Percentiles rank a stretch among this genome's conserved stretches.
phyloP scores from a whole-genome alignment of 2,888 invertebrate species.

The Caenorhabditis drosophilae region DNA sequence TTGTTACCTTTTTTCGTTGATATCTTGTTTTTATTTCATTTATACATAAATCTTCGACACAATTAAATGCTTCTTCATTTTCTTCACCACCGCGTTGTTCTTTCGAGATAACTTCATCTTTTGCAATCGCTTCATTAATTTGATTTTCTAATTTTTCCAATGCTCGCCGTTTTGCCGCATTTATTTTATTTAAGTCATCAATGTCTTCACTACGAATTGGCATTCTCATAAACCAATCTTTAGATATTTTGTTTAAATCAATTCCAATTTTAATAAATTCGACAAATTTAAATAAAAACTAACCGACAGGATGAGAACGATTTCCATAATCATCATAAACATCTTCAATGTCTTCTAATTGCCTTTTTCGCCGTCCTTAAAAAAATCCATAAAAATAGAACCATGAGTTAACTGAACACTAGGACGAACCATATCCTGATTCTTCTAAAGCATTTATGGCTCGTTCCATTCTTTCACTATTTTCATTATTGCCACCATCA shows the following conservation, averaged over 20 bases:
- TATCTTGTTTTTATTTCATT: slow-evolving; percentile 16
- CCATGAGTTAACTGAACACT: too few relatives aligned
- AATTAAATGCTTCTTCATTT: too few relatives aligned
- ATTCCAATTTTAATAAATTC: too few relatives aligned
- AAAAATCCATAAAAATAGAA: too few relatives aligned
- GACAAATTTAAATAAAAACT: too few relatives aligned
- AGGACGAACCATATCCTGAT: too few relatives aligned
- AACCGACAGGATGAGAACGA: slow-evolving; percentile 30
- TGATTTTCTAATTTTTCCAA: slow-evolving; percentile 20
- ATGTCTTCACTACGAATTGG: slow-evolving; percentile 7
- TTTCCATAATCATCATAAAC: slow-evolving; percentile 24
- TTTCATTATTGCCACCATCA: slow-evolving; percentile 5
- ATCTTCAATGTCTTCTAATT: slow-evolving; percentile 20
- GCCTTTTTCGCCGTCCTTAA: slow-evolving; percentile 18
- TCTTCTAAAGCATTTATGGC: slow-evolving; percentile 24
- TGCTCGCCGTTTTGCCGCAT: slow-evolving; percentile 29
- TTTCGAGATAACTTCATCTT: not conserved
- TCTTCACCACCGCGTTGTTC: not conserved
- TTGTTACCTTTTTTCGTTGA: slow-evolving; percentile 9
- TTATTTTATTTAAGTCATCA: slow-evolving; percentile 9
- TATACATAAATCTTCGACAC: slow-evolving; percentile 18
- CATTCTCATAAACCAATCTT: slow-evolving; percentile 36
- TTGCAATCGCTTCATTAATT: slow-evolving; percentile 14
- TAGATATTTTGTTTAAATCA: too few relatives aligned
- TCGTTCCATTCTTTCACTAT: slow-evolving; percentile 1